A percentile compares a stretch with the other conserved stretches of the same genome.
phyloP scores from a whole-genome alignment of 2,797 vertebrate genomes.

The Anguilla pacifica region DNA sequence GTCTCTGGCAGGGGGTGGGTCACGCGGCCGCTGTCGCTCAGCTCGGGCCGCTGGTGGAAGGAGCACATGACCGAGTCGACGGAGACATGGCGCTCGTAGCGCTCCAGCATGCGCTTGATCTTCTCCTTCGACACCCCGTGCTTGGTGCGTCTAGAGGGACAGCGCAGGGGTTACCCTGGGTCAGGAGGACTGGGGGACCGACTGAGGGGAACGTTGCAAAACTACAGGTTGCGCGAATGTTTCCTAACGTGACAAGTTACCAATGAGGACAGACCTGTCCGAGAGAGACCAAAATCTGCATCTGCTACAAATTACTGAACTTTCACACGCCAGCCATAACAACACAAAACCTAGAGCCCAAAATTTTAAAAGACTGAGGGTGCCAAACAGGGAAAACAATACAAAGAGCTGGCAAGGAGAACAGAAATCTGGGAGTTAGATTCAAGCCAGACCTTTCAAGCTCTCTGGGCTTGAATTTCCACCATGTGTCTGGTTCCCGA shows the following conservation, averaged over 20 bases:
- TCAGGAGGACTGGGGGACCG: not conserved
- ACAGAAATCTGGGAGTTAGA: not conserved
- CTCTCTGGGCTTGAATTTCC: slow-evolving; percentile 93
- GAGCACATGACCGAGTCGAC: slow-evolving; percentile 84
- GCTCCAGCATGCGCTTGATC: slow-evolving; percentile 86
- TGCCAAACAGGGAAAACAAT: not conserved
- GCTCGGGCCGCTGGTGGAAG: slow-evolving; percentile 43
- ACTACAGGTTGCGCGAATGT: not conserved
- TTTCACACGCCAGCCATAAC: not conserved
- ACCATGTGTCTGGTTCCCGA: slow-evolving; percentile 94
- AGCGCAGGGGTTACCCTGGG: not conserved
- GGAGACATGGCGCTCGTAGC: slow-evolving; percentile 83
- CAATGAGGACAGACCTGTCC: not conserved
- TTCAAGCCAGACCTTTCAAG: slow-evolving; percentile 82
- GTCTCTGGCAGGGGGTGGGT: slow-evolving; percentile 47
- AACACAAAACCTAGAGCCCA: not conserved
- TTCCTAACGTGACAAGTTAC: not conserved
- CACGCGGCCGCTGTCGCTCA: slow-evolving; percentile 32
- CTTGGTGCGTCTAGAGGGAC: slow-evolving; percentile 77
- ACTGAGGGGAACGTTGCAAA: not conserved
- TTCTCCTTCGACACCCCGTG: slow-evolving; percentile 88
- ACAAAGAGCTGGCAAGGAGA: not conserved
- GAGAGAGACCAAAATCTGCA: not conserved
- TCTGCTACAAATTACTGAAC: not conserved
- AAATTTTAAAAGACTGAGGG: not conserved